Conservation (phyloP, 2,797 vertebrate species). For the Bovichtus diacanthus region DNA sequence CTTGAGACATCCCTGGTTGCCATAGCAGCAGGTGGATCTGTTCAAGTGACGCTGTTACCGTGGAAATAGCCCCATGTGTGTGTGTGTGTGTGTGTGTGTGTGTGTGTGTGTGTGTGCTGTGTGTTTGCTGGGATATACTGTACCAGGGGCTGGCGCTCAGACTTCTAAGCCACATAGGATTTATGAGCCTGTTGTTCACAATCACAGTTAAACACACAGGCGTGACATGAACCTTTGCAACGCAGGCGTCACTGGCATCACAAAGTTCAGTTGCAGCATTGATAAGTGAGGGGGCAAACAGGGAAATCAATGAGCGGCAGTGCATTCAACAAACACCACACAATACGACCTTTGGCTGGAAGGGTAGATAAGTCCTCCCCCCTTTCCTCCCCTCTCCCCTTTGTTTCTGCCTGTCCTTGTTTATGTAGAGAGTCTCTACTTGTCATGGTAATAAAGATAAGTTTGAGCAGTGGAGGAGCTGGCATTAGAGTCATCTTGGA, state of each 20-base stretch:
- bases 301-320: constrained; percentile 32
- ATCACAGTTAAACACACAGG: constrained; percentile 30
- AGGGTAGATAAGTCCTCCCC: constrained; percentile 57
- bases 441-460: constrained; percentile 24
- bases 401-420: constrained; percentile 33
- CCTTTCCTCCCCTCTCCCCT: constrained; percentile 1
- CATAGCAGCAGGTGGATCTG: constrained; percentile 37
- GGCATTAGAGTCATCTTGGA: constrained; percentile 9
- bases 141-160: not conserved
- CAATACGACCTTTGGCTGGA: constrained; percentile 75
- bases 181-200: constrained; percentile 34
- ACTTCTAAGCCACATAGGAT: constrained; percentile 18
- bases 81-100: not conserved
- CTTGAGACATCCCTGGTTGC: constrained; percentile 32
- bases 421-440: constrained; percentile 34
- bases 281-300: constrained; percentile 72
- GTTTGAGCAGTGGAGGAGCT: constrained; percentile 20
- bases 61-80: constrained; percentile 16
- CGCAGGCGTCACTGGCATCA: constrained; percentile 22
- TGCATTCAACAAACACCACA: constrained; percentile 59
- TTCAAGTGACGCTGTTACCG: constrained; percentile 27
- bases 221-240: constrained; percentile 20
- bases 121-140: constrained; percentile 15
- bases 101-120: constrained; percentile 10
- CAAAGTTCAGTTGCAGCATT: constrained; percentile 72